Conservation (phyloP, 2,888 invertebrate genomes). For the Mythimna ferrago region DNA sequence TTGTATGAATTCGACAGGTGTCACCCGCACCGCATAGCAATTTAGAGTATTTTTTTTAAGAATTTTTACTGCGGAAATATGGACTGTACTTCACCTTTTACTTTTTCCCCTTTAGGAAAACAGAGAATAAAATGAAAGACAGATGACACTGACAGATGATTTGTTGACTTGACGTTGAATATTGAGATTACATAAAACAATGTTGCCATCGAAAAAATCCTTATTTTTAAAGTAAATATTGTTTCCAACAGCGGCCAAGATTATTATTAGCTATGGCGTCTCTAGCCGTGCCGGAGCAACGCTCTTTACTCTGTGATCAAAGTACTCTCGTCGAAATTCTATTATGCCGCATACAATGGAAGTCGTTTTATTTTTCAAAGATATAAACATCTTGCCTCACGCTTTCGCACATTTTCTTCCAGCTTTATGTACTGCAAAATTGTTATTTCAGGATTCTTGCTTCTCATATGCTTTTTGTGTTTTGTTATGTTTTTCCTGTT, state of each 20-base stretch:
- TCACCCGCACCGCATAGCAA: too few species aligned
- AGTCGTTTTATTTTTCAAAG: conserved; percentile 58
- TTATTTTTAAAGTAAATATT: too few species aligned
- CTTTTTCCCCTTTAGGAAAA: too few species aligned
- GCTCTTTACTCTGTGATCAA: not conserved
- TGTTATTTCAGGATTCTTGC: conserved; percentile 48
- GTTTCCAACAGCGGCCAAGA: not conserved
- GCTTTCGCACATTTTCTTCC: conserved; percentile 35
- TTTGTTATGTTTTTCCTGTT: not conserved
- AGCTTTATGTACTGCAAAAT: conserved; percentile 58
- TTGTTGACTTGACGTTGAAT: too few species aligned
- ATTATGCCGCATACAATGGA: conserved; percentile 60
- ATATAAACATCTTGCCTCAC: conserved; percentile 50
- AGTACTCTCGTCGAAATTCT: conserved; percentile 53
- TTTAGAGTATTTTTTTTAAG: too few species aligned
- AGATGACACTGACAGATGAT: too few species aligned
- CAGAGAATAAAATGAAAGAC: too few species aligned
- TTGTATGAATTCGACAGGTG: too few species aligned
- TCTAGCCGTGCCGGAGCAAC: not conserved
- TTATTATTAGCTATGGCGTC: not conserved
- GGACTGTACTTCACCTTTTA: too few species aligned
- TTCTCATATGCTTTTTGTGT: conserved; percentile 16
- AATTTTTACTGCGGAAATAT: too few species aligned
- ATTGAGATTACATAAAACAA: too few species aligned
- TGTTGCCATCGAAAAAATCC: too few species aligned